Conservation (phyloP, 35 echinoderm and acorn worm species). For the Amphiura filiformis region DNA sequence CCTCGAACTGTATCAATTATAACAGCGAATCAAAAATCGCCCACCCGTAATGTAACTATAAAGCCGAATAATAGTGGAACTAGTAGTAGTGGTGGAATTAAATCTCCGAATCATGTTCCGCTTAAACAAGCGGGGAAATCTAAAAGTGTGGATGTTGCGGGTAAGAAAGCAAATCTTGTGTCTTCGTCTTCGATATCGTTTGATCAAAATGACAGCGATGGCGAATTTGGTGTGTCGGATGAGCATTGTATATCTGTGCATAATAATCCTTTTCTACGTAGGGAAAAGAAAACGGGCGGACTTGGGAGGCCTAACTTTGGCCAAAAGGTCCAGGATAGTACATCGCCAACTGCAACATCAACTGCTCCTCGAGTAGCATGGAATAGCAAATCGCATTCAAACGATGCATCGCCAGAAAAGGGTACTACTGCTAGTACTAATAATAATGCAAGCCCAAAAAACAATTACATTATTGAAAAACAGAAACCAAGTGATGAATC, state of each 20-base stretch:
- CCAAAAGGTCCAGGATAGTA: conserved; percentile 1
- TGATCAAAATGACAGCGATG: conserved; percentile 11
- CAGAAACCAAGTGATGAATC: background rate
- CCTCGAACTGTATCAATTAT: background rate
- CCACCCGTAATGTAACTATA: background rate
- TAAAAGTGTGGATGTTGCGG: background rate
- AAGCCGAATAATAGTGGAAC: background rate
- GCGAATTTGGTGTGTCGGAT: conserved; percentile 62
- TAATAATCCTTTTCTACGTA: conserved; percentile 66
- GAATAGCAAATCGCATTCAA: background rate
- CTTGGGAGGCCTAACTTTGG: background rate
- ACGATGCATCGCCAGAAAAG: too few relatives aligned
- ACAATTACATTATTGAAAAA: background rate
- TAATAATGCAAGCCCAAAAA: background rate
- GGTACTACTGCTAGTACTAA: background rate
- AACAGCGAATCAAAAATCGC: background rate
- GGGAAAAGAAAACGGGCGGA: conserved; percentile 21
- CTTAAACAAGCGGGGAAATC: background rate
- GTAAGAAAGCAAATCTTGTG: background rate
- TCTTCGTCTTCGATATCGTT: background rate
- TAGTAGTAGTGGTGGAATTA: background rate
- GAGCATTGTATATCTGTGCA: conserved; percentile 74
- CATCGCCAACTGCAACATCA: background rate
- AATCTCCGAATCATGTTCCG: background rate
- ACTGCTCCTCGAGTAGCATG: background rate